Evolutionary conservation across 2,797 vertebrate genomes (phyloP).

Genomic region (Rhyacichthys aspro): DNA sequence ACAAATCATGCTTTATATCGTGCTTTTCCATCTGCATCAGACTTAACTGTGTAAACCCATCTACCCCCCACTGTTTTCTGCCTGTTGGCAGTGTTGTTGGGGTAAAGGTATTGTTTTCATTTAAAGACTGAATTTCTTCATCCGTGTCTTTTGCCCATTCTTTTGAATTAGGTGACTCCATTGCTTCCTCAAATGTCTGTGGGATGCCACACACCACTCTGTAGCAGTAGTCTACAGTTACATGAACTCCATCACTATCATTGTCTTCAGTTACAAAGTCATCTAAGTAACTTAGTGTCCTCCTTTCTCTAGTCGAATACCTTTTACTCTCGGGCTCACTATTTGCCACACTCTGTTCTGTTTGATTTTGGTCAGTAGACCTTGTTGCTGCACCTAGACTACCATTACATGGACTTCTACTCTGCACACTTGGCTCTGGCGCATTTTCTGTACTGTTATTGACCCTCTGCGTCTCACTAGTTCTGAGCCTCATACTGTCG

Average conservation of each 20-base stretch:
- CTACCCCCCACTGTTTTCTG: conserved; percentile 7
- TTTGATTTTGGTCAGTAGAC: too few relatives aligned
- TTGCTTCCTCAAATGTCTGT: background rate
- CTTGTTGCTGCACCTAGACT: too few relatives aligned
- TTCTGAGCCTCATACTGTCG: too few relatives aligned
- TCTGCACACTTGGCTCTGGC: background rate
- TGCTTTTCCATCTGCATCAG: background rate
- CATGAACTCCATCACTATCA: too few relatives aligned
- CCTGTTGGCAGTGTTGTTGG: background rate
- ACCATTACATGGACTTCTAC: background rate
- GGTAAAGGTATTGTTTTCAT: conserved; percentile 13
- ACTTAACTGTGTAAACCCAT: conserved; percentile 11
- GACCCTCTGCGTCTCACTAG: too few relatives aligned
- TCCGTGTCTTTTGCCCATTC: conserved; percentile 4
- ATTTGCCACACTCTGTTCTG: too few relatives aligned
- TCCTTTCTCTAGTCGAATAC: too few relatives aligned
- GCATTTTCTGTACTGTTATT: too few relatives aligned
- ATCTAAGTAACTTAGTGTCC: too few relatives aligned
- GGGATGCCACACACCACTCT: background rate
- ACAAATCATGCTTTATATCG: conserved; percentile 1
- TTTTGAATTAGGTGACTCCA: background rate
- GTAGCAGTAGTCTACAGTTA: conserved; percentile 2
- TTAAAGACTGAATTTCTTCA: conserved; percentile 3
- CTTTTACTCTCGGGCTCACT: too few relatives aligned
- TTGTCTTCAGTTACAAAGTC: too few relatives aligned